A percentile compares a stretch with the other conserved stretches of the same genome.
Conservation (phyloP, 2,113 vertebrate genomes). For the Sylvicapra grimmia region DNA sequence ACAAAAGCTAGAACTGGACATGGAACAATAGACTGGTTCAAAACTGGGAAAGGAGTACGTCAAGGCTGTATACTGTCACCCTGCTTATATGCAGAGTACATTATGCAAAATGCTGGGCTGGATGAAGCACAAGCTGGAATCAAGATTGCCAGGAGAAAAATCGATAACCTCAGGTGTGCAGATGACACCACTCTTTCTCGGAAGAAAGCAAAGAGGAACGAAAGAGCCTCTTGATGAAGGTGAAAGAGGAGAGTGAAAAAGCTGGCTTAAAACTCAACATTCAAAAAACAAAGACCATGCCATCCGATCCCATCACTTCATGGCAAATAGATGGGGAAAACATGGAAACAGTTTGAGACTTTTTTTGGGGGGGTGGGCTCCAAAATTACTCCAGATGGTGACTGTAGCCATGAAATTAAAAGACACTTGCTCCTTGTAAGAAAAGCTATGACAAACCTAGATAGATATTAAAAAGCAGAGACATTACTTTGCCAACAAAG, state of each 20-base stretch:
- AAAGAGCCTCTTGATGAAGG: neutral
- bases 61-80: neutral
- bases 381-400: neutral
- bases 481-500: neutral
- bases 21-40: neutral
- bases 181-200: neutral
- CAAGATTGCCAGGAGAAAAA: neutral
- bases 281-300: neutral
- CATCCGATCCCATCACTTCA: neutral
- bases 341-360: neutral
- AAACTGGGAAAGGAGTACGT: neutral
- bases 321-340: neutral
- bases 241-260: neutral
- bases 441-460: neutral
- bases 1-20: neutral
- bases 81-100: neutral
- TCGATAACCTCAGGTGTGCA: neutral
- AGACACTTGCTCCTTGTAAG: neutral
- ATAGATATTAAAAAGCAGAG: neutral
- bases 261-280: neutral
- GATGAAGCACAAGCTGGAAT: neutral
- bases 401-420: neutral
- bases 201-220: neutral
- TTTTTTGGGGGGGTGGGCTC: accelerated
- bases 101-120: neutral